phyloP scores from a whole-genome alignment of 2,113 vertebrate genomes.

The Pseudolaguvia tuberculata region DNA sequence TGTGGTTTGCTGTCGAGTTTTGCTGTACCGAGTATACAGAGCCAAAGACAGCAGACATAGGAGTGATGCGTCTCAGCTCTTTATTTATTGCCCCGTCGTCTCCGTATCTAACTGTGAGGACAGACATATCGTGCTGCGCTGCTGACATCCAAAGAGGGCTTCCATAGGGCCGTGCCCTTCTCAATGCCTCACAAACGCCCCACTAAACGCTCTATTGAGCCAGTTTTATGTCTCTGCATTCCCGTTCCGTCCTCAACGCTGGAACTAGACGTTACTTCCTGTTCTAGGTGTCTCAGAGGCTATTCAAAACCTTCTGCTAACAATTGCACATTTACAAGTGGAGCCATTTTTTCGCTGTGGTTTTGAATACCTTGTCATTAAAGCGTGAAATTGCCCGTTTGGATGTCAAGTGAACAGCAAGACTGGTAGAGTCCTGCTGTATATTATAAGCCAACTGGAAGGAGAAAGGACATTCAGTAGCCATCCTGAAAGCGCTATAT shows the following conservation, averaged over 20 bases:
- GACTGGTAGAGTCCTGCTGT: constrained; percentile 30
- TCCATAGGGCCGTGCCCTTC: constrained; percentile 33
- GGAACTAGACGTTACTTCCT: constrained; percentile 39
- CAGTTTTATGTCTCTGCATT: constrained; percentile 42
- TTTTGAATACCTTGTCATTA: constrained; percentile 50
- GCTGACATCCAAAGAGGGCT: constrained; percentile 41
- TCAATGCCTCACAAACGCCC: constrained; percentile 43
- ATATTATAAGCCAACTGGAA: constrained; percentile 40
- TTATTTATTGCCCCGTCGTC: constrained; percentile 49
- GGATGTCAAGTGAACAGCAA: constrained; percentile 28
- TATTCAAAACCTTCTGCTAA: constrained; percentile 40
- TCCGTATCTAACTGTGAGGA: constrained; percentile 43
- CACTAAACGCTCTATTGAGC: constrained; percentile 37
- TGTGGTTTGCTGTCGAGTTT: constrained; percentile 40
- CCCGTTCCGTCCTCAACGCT: constrained; percentile 27
- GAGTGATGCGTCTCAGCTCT: constrained; percentile 41
- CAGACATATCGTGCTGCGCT: constrained; percentile 41
- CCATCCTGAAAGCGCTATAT: constrained; percentile 41
- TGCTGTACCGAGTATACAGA: constrained; percentile 17
- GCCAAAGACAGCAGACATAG: constrained; percentile 48
- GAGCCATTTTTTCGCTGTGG: constrained; percentile 42
- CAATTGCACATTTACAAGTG: constrained; percentile 47
- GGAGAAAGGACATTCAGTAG: constrained; percentile 26
- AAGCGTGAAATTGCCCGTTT: constrained; percentile 41
- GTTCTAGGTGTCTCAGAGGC: constrained; percentile 37